Evolutionary conservation across 2,797 vertebrate species (phyloP).

Genomic region (Epinephelus awoara): DNA sequence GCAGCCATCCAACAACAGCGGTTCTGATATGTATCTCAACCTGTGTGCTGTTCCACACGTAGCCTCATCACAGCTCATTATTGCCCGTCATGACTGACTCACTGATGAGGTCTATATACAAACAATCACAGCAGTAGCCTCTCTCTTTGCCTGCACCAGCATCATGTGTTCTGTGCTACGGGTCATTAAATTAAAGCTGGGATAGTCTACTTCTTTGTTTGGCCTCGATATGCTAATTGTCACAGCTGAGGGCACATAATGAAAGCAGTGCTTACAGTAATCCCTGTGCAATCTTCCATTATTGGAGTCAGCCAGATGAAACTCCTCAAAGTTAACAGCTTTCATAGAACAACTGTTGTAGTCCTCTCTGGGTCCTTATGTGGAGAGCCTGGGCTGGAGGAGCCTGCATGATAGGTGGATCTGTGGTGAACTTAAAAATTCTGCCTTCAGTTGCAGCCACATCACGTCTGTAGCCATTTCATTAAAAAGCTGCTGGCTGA

Average conservation of each 20-base stretch:
- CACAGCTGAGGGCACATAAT: conserved; percentile 25
- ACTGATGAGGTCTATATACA: conserved; percentile 37
- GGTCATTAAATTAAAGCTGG: conserved; percentile 56
- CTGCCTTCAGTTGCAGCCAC: neutral
- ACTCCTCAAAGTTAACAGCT: neutral
- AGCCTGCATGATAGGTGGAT: neutral
- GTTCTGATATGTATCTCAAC: conserved; percentile 58
- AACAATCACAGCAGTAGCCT: conserved; percentile 31
- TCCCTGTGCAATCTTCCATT: conserved; percentile 8
- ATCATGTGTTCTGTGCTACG: neutral
- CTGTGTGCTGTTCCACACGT: conserved; percentile 69
- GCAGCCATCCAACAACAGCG: conserved; percentile 9
- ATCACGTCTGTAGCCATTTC: neutral
- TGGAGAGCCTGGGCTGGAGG: neutral
- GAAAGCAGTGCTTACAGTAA: conserved; percentile 21
- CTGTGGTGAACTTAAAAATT: too few relatives aligned
- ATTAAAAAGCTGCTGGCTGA: neutral
- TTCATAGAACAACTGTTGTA: neutral
- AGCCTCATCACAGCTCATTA: conserved; percentile 66
- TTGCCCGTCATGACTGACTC: conserved; percentile 27
- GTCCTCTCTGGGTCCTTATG: neutral
- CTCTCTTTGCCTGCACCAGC: neutral
- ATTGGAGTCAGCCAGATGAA: neutral
- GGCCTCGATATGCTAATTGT: conserved; percentile 43
- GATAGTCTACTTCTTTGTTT: conserved; percentile 43